Evolutionary conservation across 2,113 vertebrate genomes (phyloP).

Genomic region (Dolichotis patagonum): DNA sequence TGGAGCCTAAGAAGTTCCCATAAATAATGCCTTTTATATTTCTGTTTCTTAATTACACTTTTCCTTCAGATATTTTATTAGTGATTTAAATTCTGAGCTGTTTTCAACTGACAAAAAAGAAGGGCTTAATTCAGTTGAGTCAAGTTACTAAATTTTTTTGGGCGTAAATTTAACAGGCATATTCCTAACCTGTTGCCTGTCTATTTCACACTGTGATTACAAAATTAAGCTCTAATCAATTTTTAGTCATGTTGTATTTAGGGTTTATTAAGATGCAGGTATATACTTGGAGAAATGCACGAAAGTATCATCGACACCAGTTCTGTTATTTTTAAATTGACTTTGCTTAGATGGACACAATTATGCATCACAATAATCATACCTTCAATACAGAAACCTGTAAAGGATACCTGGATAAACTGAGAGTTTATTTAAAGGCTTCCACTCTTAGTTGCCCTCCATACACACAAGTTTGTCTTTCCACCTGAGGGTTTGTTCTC

Average conservation of each 20-base stretch:
- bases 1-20: conserved; percentile 81
- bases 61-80: conserved; percentile 81
- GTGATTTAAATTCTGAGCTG: conserved; percentile 68
- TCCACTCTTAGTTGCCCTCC: neutral
- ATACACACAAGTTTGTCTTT: neutral
- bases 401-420: neutral
- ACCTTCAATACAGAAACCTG: neutral
- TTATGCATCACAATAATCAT: conserved; percentile 12
- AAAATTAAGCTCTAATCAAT: conserved; percentile 52
- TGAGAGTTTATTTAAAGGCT: conserved; percentile 61
- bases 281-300: conserved; percentile 52
- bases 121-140: conserved; percentile 29
- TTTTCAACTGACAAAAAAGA: conserved; percentile 81
- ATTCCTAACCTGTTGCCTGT: conserved; percentile 59
- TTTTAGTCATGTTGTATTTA: conserved; percentile 61
- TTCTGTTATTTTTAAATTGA: conserved; percentile 39
- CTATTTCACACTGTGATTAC: conserved; percentile 58
- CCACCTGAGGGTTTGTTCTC: neutral
- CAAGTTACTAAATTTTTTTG: conserved; percentile 58
- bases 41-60: conserved; percentile 82
- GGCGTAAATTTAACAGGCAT: conserved; percentile 73
- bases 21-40: conserved; percentile 83
- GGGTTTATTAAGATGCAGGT: conserved; percentile 58
- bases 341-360: conserved; percentile 63
- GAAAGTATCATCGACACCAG: neutral